Evolutionary conservation across 2,797 vertebrate species (phyloP), one percentile per base, ranked within the genome.

Genomic region (Carapus acus): DNA sequence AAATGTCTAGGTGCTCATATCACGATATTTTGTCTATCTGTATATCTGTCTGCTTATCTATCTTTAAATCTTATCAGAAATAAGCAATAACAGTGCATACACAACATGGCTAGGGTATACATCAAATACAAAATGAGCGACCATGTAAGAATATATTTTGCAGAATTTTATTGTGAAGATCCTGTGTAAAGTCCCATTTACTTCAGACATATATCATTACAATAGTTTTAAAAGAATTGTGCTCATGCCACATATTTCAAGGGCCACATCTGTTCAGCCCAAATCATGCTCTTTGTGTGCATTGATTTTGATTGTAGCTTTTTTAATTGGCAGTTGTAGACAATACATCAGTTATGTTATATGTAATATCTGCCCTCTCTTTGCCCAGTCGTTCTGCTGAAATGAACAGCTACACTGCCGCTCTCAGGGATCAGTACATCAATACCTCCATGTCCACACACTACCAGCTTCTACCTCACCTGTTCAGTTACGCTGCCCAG

Each of bases 381-480:
- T 23, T 43, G 12, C 67, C 45, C 84, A 93, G 93, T 75, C 95
- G 94, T 84, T 97, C 95, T 0, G 85, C 90, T 82, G 96, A 98
- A 71, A 88, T 97, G 85, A 98, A 94, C 8, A 93, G 96, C 60
- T 97, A 94, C 62, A 83, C 91, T 0, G 81, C 91, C 3, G 91
- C 93, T n/a, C 90, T 98, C 81, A 90, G 95, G 84, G 94, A 98
- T 72, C 96, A 96, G 76, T 98, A 94, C 80, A 86, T 97, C 78
- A 93, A 94, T 71, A 92, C 88, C 7, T 90, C 94, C 3, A 89
- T 94, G 81, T 87, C 93, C 67, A 83, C 91, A 55, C 93, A 94
- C 80, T 97, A 94, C 83, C 94, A 94, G 79, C 94, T 96, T 58
- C 88, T 98, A 71, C 96, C 95, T 62, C 96, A 97, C 87, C 91